phyloP scores from a whole-genome alignment of 2,888 invertebrate genomes.

The Euphydryas editha region DNA sequence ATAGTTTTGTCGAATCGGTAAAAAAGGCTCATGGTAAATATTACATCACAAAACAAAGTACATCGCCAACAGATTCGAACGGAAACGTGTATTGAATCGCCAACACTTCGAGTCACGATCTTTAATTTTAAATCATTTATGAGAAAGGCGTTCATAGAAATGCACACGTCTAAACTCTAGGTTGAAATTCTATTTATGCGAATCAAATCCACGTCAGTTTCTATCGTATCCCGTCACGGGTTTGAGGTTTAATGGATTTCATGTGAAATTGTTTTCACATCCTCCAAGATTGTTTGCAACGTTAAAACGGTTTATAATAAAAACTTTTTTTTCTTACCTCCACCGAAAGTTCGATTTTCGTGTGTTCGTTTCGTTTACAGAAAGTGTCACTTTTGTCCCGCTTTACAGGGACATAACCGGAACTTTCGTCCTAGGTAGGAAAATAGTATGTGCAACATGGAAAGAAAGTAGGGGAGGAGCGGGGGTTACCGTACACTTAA shows the following conservation, averaged over 20 bases:
- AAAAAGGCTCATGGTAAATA: conserved; percentile 3
- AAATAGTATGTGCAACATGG: too few species aligned
- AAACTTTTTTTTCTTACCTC: too few species aligned
- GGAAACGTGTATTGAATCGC: conserved; percentile 36
- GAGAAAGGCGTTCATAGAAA: conserved; percentile 44
- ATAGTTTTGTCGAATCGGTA: background rate
- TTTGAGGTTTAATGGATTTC: conserved; percentile 46
- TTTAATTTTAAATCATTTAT: conserved; percentile 44
- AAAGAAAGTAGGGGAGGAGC: too few species aligned
- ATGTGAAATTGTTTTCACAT: conserved; percentile 34
- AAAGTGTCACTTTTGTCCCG: too few species aligned
- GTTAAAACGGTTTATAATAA: too few species aligned
- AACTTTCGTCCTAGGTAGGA: too few species aligned
- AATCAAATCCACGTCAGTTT: conserved; percentile 61
- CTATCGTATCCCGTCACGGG: conserved; percentile 53
- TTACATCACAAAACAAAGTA: conserved; percentile 20
- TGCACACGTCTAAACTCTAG: conserved; percentile 51
- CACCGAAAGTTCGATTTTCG: too few species aligned
- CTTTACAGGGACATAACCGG: too few species aligned
- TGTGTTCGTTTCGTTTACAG: too few species aligned
- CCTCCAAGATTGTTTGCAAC: background rate
- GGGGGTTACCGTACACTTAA: too few species aligned
- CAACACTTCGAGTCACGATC: conserved; percentile 45
- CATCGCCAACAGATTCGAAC: conserved; percentile 19
- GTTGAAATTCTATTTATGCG: conserved; percentile 70